Evolutionary conservation across 2,113 vertebrate genomes (phyloP).

Genomic region (Anolis sagrei): DNA sequence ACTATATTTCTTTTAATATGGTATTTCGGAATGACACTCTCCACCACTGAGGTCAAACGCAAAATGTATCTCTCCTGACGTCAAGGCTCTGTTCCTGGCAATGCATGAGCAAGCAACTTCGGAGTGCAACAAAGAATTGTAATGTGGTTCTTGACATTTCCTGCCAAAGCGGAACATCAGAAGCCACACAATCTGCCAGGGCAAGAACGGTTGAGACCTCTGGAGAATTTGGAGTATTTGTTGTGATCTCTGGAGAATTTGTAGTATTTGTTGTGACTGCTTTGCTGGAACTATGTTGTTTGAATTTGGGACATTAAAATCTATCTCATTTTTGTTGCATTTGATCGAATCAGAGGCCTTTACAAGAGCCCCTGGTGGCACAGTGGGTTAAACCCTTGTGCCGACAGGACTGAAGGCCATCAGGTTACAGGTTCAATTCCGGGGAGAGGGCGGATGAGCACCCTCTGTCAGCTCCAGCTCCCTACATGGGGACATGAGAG

Average conservation of each 20-base stretch:
- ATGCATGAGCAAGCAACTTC: background rate
- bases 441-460: no score
- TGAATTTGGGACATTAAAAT: no score
- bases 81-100: background rate
- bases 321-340: background rate
- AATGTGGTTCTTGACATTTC: background rate
- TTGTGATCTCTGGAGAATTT: background rate
- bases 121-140: background rate
- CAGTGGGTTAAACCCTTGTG: no score
- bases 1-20: background rate
- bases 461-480: no score
- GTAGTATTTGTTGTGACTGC: fast-evolving
- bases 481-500: no score
- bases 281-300: fast-evolving
- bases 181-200: background rate
- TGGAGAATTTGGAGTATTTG: background rate
- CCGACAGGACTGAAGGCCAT: no score
- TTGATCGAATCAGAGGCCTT: background rate
- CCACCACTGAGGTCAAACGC: background rate
- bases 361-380: no score
- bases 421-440: no score
- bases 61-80: background rate
- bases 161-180: background rate
- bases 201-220: background rate
- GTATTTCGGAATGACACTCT: background rate